Conservation (phyloP, 2,797 vertebrate genomes). For the Iguana delicatissima region DNA sequence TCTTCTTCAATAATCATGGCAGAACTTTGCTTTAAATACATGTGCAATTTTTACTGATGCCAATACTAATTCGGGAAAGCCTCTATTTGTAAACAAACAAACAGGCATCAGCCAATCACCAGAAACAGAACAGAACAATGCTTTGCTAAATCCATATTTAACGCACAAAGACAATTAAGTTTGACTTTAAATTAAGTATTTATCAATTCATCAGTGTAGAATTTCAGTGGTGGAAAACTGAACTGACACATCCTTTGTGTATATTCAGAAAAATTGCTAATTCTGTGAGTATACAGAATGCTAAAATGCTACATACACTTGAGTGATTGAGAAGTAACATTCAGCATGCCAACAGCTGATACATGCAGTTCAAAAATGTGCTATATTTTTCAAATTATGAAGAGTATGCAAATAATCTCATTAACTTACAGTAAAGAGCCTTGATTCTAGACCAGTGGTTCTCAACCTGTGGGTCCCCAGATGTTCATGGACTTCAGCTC, state of each 20-base stretch:
- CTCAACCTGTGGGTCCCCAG: too few species aligned
- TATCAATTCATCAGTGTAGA: neutral
- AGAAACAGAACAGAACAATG: slow-evolving; percentile 24
- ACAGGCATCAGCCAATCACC: neutral
- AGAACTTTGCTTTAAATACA: slow-evolving; percentile 32
- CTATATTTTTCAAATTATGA: neutral
- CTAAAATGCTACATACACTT: neutral
- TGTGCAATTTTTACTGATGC: slow-evolving; percentile 24
- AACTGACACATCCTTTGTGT: neutral
- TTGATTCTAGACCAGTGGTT: neutral
- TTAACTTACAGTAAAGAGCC: neutral
- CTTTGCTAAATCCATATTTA: neutral
- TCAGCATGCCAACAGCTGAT: neutral
- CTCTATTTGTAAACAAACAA: neutral
- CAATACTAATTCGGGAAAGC: slow-evolving; percentile 3
- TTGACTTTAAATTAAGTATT: neutral
- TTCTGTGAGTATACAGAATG: neutral
- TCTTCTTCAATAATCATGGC: neutral
- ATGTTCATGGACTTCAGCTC: too few species aligned
- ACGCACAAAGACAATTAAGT: neutral
- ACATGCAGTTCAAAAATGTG: neutral
- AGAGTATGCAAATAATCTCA: neutral
- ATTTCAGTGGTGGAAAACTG: neutral
- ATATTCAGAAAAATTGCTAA: neutral
- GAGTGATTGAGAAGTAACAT: neutral